These are phyloP conservation scores for Lagorchestes hirsutus DNA, from an alignment of 2,797 vertebrate species.

Conservation along the genomic window DNA sequence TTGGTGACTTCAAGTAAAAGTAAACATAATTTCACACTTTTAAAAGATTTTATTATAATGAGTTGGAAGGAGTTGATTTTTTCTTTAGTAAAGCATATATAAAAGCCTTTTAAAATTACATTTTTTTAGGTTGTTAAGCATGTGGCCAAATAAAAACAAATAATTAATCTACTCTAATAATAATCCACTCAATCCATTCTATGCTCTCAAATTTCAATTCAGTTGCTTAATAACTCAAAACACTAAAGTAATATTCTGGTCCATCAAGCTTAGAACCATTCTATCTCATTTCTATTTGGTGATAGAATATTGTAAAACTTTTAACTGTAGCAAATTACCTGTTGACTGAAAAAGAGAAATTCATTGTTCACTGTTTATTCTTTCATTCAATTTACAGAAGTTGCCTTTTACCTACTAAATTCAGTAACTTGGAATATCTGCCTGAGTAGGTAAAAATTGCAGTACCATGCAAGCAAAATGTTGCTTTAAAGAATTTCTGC, in stretches of 20 bases:
- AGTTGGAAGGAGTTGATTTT: conserved; percentile 48
- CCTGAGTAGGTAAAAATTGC: conserved; percentile 71
- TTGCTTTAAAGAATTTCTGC: conserved; percentile 52
- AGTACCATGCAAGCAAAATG: conserved; percentile 44
- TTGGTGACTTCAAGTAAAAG: conserved; percentile 63
- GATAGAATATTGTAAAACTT: conserved; percentile 65
- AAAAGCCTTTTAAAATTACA: conserved; percentile 56
- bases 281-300: conserved; percentile 26
- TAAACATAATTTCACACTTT: conserved; percentile 42
- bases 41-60: conserved; percentile 55
- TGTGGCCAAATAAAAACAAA: conserved; percentile 61
- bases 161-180: conserved; percentile 27
- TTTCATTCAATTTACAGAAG: conserved; percentile 70
- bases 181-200: conserved; percentile 56
- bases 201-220: conserved; percentile 64
- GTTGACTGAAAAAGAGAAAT: conserved; percentile 60
- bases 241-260: conserved; percentile 8
- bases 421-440: conserved; percentile 67
- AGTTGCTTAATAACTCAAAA: conserved; percentile 63
- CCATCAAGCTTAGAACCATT: not conserved
- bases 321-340: conserved; percentile 73
- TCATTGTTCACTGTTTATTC: conserved; percentile 65
- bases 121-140: conserved; percentile 28
- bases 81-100: not conserved
- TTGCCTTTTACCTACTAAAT: conserved; percentile 65